Conservation (phyloP, 2,113 vertebrate genomes). For the Erythrolamprus reginae region DNA sequence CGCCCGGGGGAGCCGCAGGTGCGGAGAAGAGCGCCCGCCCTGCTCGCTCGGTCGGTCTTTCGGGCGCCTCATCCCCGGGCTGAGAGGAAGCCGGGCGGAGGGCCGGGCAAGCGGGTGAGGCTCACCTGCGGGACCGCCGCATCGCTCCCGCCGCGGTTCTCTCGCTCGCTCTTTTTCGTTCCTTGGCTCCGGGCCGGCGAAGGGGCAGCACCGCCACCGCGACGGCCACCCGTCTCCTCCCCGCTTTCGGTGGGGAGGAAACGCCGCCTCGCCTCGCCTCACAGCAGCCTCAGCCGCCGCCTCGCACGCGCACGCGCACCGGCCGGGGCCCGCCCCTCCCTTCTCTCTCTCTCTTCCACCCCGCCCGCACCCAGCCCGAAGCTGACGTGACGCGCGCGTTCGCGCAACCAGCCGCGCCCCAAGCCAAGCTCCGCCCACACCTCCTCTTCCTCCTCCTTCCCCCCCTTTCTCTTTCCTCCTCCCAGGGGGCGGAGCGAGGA, state of each 20-base stretch:
- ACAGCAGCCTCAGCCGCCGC: neutral
- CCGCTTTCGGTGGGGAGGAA: neutral
- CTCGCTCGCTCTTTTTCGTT: no score
- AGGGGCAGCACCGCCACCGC: neutral
- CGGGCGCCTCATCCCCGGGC: no score
- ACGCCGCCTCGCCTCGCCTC: neutral
- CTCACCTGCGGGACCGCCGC: constrained; percentile 6
- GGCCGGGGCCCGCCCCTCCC: no score
- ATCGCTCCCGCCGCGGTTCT: neutral
- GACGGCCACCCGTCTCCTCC: neutral
- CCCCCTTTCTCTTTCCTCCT: neutral
- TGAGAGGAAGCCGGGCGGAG: neutral
- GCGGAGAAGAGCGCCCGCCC: neutral
- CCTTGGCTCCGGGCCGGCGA: neutral
- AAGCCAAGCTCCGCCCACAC: neutral
- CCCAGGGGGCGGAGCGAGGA: neutral
- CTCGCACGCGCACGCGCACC: neutral
- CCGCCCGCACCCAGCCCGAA: neutral
- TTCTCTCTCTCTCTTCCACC: no score
- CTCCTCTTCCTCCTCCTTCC: neutral
- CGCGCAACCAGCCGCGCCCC: neutral
- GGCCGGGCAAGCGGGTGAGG: neutral
- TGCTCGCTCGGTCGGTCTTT: neutral
- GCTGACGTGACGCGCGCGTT: neutral
- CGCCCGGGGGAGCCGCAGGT: neutral